Percentiles rank a stretch among this genome's conserved stretches.
Evolutionary conservation across 2,113 vertebrate genomes (phyloP).

Genomic region (Plecotus auritus): DNA sequence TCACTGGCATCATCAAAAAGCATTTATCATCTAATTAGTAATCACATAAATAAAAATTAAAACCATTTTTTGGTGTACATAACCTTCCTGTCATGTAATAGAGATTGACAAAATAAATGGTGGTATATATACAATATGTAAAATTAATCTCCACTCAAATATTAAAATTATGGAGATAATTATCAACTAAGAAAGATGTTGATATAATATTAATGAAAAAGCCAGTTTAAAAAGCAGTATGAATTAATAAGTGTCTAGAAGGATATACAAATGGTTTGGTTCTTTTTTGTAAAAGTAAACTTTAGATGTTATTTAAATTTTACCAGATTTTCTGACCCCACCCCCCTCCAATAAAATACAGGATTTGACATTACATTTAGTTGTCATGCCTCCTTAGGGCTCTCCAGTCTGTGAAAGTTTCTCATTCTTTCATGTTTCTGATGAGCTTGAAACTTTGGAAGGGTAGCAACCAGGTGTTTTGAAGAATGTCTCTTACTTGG

Average conservation of each 20-base stretch:
- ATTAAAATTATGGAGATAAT: not conserved
- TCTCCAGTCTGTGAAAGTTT: not conserved
- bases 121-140: not conserved
- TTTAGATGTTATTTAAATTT: slow-evolving; percentile 16
- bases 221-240: not conserved
- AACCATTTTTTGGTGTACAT: not conserved
- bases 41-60: not conserved
- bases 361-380: not conserved
- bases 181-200: not conserved
- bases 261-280: not conserved
- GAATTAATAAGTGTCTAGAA: not conserved
- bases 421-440: not conserved
- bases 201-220: not conserved
- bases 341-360: not conserved
- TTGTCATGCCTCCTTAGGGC: not conserved
- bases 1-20: not conserved
- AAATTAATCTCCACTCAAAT: not conserved
- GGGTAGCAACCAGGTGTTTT: not conserved
- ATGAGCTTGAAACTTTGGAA: not conserved
- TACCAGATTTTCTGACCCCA: not conserved
- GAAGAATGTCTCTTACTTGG: not conserved
- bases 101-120: not conserved
- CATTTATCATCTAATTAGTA: not conserved
- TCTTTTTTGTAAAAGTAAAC: not conserved
- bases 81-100: not conserved